Percentiles rank a stretch among this genome's conserved stretches.
These are phyloP conservation scores for Acanthosepion lycidas DNA, from an alignment of 2,888 invertebrate genomes.

Conservation along the genomic window DNA sequence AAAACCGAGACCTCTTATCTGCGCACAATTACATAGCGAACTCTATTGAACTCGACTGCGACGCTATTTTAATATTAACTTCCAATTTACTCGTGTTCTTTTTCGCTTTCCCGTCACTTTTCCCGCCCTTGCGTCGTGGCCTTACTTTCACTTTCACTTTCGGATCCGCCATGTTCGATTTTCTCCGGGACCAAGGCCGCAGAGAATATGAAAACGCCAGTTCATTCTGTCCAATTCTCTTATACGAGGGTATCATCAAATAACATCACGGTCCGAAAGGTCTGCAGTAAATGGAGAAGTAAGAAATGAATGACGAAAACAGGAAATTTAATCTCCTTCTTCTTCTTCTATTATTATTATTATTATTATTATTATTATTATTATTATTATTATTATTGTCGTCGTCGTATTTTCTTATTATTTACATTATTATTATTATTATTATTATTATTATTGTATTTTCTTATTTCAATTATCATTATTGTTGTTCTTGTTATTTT, in stretches of 20 bases:
- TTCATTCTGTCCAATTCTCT: conserved; percentile 21
- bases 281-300: not conserved
- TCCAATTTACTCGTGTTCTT: conserved; percentile 22
- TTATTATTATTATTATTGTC: not conserved
- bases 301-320: not conserved
- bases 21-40: conserved; percentile 33
- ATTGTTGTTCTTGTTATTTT: too few relatives aligned
- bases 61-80: conserved; percentile 33
- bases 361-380: not conserved
- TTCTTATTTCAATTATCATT: too few relatives aligned
- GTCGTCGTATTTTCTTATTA: too few relatives aligned
- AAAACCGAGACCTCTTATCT: not conserved
- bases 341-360: not conserved
- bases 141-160: not conserved
- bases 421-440: too few relatives aligned
- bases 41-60: conserved; percentile 1
- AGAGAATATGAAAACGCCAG: not conserved
- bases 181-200: conserved; percentile 18
- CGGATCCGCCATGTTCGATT: conserved; percentile 4
- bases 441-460: too few relatives aligned
- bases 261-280: not conserved
- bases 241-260: conserved; percentile 2
- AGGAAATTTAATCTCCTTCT: not conserved
- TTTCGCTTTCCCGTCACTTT: not conserved
- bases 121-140: not conserved